Evolutionary conservation across 2,888 invertebrate genomes (phyloP).

Genomic region (Syrista parreyssii): DNA sequence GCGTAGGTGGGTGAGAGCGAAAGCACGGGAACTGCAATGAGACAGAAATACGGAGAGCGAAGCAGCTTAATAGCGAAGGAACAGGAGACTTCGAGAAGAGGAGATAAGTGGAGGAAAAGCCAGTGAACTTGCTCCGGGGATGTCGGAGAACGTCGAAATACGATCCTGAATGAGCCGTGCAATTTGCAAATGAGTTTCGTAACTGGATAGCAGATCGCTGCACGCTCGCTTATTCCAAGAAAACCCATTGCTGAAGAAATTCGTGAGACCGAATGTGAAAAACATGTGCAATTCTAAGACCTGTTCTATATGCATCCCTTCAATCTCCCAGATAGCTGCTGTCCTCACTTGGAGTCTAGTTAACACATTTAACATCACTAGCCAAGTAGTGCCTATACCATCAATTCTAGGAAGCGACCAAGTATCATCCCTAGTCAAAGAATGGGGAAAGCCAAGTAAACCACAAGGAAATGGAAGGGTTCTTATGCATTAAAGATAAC

Average conservation of each 20-base stretch:
- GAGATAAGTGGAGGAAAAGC: background rate
- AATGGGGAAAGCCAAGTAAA: background rate
- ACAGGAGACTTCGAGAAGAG: conserved; percentile 4
- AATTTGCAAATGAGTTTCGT: conserved; percentile 46
- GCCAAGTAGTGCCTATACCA: too few relatives aligned
- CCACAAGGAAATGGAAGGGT: background rate
- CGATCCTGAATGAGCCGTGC: conserved; percentile 34
- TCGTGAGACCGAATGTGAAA: too few relatives aligned
- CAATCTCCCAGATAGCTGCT: background rate
- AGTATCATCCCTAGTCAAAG: background rate
- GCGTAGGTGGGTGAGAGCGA: too few relatives aligned
- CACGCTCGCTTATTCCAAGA: background rate
- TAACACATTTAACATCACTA: too few relatives aligned
- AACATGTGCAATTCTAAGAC: background rate
- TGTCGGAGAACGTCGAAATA: conserved; percentile 27
- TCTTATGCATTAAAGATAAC: too few relatives aligned
- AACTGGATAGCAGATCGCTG: conserved; percentile 28
- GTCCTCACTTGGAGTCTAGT: too few relatives aligned
- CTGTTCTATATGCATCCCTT: background rate
- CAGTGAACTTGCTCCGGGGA: background rate
- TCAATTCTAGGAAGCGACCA: too few relatives aligned
- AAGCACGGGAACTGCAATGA: background rate
- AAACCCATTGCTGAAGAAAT: background rate
- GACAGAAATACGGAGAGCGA: conserved; percentile 2
- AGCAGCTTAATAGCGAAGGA: conserved; percentile 9